phyloP scores from a whole-genome alignment of 2,113 vertebrate genomes.

The Trogon surrucura region DNA sequence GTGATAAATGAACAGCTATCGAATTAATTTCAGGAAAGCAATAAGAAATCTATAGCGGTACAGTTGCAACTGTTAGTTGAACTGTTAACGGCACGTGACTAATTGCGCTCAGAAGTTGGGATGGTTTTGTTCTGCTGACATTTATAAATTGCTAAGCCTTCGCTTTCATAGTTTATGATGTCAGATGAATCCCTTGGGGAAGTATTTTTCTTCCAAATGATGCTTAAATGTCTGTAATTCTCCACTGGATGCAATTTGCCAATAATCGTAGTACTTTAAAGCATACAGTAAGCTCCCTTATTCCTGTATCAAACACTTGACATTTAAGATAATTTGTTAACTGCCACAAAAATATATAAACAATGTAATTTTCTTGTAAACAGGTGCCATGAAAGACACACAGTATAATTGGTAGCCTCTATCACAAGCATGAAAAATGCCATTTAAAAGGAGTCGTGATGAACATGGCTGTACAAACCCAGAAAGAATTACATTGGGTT shows the following conservation, averaged over 20 bases:
- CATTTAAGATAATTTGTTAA: slow-evolving; percentile 60
- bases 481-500: not conserved
- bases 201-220: not conserved
- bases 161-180: slow-evolving; percentile 24
- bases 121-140: slow-evolving; percentile 34
- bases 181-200: slow-evolving; percentile 28
- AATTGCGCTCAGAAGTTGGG: not conserved
- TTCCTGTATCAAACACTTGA: slow-evolving; percentile 39
- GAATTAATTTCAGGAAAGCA: slow-evolving; percentile 7
- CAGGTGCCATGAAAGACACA: not conserved
- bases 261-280: slow-evolving; percentile 53
- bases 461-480: not conserved
- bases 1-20: not conserved
- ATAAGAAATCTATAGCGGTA: not conserved
- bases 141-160: slow-evolving; percentile 29
- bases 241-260: slow-evolving; percentile 37
- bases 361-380: slow-evolving; percentile 45
- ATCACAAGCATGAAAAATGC: accelerated
- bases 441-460: not conserved
- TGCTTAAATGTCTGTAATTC: slow-evolving; percentile 51
- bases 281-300: not conserved
- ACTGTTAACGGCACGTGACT: not conserved
- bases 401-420: slow-evolving; percentile 26
- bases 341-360: slow-evolving; percentile 45
- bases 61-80: slow-evolving; percentile 1